These are phyloP conservation scores for Pharmacophagus antenor DNA, from an alignment of 2,888 invertebrate genomes.

Conservation along the genomic window DNA sequence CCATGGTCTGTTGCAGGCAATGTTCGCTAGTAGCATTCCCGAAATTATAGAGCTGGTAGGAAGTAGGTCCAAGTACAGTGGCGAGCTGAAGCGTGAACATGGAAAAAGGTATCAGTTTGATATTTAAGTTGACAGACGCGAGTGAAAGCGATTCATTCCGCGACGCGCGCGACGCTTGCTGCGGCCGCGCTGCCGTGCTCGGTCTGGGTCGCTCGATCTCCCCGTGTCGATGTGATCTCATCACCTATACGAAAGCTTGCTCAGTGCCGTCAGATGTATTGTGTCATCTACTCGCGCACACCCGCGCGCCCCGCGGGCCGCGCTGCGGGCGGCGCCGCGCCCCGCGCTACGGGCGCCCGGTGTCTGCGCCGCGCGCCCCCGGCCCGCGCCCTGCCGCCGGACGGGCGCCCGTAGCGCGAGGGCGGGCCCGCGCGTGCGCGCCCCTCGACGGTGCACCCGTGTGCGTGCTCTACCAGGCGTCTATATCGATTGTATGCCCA, in stretches of 20 bases:
- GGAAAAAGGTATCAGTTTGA: constrained; percentile 95
- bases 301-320: constrained; percentile 52
- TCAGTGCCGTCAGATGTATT: constrained; percentile 83
- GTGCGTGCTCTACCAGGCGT: constrained; percentile 77
- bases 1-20: constrained; percentile 94
- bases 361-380: constrained; percentile 14
- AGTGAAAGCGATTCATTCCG: constrained; percentile 71
- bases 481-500: constrained; percentile 78
- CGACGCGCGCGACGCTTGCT: constrained; percentile 41
- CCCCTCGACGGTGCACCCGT: constrained; percentile 55
- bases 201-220: constrained; percentile 70
- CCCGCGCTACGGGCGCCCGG: constrained; percentile 41
- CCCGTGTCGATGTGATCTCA: constrained; percentile 66
- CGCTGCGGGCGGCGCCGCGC: constrained; percentile 42
- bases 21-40: constrained; percentile 99
- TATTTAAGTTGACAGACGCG: constrained; percentile 66
- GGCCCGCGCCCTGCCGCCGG: constrained; percentile 1
- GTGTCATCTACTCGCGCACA: constrained; percentile 79
- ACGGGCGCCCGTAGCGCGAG: constrained; percentile 41
- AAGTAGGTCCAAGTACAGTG: constrained; percentile 99
- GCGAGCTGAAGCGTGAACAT: constrained; percentile 99
- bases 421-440: constrained; percentile 45
- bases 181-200: constrained; percentile 44
- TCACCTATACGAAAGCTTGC: constrained; percentile 77
- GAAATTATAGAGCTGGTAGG: constrained; percentile 99